Percentiles rank a stretch among this genome's conserved stretches.
Evolutionary conservation across 2,797 vertebrate genomes (phyloP).

Genomic region (Myripristis murdjan): DNA sequence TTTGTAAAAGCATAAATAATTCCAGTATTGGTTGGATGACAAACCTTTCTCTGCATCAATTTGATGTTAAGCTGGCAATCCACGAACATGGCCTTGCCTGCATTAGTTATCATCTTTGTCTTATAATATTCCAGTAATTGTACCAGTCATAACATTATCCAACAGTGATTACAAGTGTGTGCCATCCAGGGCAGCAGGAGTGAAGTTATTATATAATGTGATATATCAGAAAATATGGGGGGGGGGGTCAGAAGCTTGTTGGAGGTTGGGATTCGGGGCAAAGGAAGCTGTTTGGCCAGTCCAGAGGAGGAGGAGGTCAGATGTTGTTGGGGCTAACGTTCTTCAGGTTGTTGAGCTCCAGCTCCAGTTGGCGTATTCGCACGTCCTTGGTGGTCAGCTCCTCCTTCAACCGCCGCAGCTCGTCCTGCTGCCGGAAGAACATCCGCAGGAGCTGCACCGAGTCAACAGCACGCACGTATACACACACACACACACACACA

Average conservation of each 20-base stretch:
- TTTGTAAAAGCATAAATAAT: slow-evolving; percentile 27
- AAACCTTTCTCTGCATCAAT: slow-evolving; percentile 12
- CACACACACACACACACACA: slow-evolving; percentile 33
- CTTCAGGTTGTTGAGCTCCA: slow-evolving; percentile 96
- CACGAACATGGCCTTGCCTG: slow-evolving; percentile 30
- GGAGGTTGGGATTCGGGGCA: slow-evolving; percentile 66
- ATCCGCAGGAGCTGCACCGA: slow-evolving; percentile 92
- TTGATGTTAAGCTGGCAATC: slow-evolving; percentile 42
- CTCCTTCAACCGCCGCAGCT: slow-evolving; percentile 94
- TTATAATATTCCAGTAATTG: slow-evolving; percentile 49
- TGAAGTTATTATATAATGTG: slow-evolving; percentile 46
- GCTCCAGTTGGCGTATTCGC: slow-evolving; percentile 94
- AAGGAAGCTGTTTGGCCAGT: slow-evolving; percentile 69
- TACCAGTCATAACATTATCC: slow-evolving; percentile 34
- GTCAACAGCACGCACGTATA: slow-evolving; percentile 1
- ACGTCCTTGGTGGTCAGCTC: slow-evolving; percentile 94
- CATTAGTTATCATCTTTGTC: slow-evolving; percentile 31
- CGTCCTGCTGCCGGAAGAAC: slow-evolving; percentile 99
- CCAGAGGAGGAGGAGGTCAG: slow-evolving; percentile 82
- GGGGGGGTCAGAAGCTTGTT: slow-evolving; percentile 66
- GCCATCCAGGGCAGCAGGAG: slow-evolving; percentile 46
- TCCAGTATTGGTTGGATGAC: slow-evolving; percentile 13
- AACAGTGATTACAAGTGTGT: slow-evolving; percentile 42
- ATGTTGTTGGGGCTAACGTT: slow-evolving; percentile 94
- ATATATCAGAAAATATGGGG: slow-evolving; percentile 61